phyloP scores from a whole-genome alignment of 2,888 invertebrate species.

The Diadegma fenestrale region DNA sequence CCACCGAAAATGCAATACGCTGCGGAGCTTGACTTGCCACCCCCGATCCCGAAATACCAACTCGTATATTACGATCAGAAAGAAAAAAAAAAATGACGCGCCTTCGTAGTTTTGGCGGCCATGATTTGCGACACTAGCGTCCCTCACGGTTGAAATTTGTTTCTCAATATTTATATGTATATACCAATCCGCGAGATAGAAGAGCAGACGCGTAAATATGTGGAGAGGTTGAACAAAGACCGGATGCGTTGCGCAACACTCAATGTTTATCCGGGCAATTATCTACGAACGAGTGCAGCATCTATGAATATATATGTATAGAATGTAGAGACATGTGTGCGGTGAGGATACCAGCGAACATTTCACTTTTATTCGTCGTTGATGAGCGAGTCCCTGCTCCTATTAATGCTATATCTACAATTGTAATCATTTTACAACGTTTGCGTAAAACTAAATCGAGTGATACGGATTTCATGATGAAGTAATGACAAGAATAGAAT shows the following conservation, averaged over 20 bases:
- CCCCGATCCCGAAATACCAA: not conserved
- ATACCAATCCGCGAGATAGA: slow-evolving; percentile 1
- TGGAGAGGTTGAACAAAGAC: slow-evolving; percentile 75
- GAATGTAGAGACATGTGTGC: slow-evolving; percentile 18
- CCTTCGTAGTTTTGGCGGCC: slow-evolving; percentile 14
- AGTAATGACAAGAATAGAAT: slow-evolving; percentile 1
- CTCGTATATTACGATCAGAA: not conserved
- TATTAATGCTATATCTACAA: slow-evolving; percentile 22
- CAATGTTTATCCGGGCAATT: slow-evolving; percentile 79
- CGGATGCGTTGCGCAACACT: slow-evolving; percentile 79
- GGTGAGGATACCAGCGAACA: slow-evolving; percentile 66
- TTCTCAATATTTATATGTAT: slow-evolving; percentile 24
- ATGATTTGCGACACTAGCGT: slow-evolving; percentile 24
- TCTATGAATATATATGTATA: slow-evolving; percentile 37
- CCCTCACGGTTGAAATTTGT: slow-evolving; percentile 20
- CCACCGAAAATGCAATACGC: not conserved
- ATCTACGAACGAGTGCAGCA: slow-evolving; percentile 74
- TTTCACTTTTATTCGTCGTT: slow-evolving; percentile 80
- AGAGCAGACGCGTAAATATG: slow-evolving; percentile 37
- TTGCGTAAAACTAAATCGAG: slow-evolving; percentile 6
- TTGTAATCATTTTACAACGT: slow-evolving; percentile 9
- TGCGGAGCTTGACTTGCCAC: not conserved
- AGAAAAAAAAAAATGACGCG: not conserved
- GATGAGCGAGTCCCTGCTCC: slow-evolving; percentile 45
- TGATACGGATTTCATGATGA: not conserved